Conservation (phyloP, 2,113 vertebrate species). For the Cepphus grylle region DNA sequence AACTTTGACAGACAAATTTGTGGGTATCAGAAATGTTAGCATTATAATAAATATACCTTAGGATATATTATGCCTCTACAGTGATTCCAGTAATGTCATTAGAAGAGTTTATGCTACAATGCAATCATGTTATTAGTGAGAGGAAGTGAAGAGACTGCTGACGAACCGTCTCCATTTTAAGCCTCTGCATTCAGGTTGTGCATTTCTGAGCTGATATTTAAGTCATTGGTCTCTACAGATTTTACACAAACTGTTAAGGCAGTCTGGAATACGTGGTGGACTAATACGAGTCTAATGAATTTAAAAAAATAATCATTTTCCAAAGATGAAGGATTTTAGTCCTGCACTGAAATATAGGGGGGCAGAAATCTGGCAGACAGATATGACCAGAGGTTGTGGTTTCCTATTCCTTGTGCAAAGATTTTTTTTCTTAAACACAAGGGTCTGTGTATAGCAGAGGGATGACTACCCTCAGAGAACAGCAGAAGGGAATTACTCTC, state of each 20-base stretch:
- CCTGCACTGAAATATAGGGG: background rate
- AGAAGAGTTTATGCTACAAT: background rate
- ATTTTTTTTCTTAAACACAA: accelerated
- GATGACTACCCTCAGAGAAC: background rate
- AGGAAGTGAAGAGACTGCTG: slow-evolving; percentile 1
- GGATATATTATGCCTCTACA: background rate
- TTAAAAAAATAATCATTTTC: background rate
- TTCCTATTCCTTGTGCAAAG: background rate
- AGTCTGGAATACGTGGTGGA: background rate
- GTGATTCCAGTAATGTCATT: background rate
- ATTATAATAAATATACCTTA: background rate
- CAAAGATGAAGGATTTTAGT: background rate
- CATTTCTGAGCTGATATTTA: background rate
- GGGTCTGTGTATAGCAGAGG: background rate
- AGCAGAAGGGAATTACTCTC: background rate
- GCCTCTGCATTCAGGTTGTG: background rate
- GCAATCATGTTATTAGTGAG: background rate
- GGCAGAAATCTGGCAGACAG: background rate
- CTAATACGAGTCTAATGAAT: background rate
- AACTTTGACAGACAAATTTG: slow-evolving; percentile 24
- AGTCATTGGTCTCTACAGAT: background rate
- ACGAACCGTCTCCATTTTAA: background rate
- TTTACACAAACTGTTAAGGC: background rate
- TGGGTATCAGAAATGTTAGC: background rate
- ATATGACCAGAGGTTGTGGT: accelerated